Evolutionary conservation across 2,888 invertebrate species (phyloP).

Genomic region (Drosophila neotestacea): DNA sequence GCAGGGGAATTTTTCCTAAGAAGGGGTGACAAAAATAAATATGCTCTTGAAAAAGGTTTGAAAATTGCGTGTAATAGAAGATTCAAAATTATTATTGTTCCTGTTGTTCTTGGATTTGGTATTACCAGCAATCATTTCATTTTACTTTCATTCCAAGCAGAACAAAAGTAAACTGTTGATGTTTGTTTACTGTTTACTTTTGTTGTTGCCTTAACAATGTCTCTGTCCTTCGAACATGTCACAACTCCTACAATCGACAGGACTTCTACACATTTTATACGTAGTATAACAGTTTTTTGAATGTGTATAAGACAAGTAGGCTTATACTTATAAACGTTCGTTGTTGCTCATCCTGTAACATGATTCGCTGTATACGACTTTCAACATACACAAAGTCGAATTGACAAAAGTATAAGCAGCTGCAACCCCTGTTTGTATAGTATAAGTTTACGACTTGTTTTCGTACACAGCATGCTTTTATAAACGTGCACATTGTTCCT

Average conservation of each 20-base stretch:
- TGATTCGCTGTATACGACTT: not conserved
- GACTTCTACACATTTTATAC: conserved; percentile 12
- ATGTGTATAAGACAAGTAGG: not conserved
- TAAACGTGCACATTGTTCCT: not conserved
- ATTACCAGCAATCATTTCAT: conserved; percentile 18
- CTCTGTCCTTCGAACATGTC: conserved; percentile 25
- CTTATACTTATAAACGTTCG: not conserved
- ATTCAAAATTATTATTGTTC: conserved; percentile 4
- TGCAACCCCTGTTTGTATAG: not conserved
- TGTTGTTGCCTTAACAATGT: conserved; percentile 1
- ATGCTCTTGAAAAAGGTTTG: conserved; percentile 11
- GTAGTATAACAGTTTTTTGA: conserved; percentile 45
- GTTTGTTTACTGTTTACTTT: conserved; percentile 18
- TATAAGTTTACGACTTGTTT: not conserved
- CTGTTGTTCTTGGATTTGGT: conserved; percentile 1
- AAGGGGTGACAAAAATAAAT: conserved; percentile 6
- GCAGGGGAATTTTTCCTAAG: conserved; percentile 35
- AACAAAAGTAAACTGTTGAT: conserved; percentile 14
- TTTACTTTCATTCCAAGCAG: conserved; percentile 16
- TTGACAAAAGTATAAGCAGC: not conserved
- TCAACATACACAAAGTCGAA: not conserved
- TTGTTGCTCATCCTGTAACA: not conserved
- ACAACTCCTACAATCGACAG: conserved; percentile 36
- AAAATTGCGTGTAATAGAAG: conserved; percentile 18
- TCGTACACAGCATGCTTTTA: not conserved